Evolutionary conservation across 2,113 vertebrate species (phyloP), one percentile per base, ranked within the genome.

Genomic region (Hypomesus transpacificus): DNA sequence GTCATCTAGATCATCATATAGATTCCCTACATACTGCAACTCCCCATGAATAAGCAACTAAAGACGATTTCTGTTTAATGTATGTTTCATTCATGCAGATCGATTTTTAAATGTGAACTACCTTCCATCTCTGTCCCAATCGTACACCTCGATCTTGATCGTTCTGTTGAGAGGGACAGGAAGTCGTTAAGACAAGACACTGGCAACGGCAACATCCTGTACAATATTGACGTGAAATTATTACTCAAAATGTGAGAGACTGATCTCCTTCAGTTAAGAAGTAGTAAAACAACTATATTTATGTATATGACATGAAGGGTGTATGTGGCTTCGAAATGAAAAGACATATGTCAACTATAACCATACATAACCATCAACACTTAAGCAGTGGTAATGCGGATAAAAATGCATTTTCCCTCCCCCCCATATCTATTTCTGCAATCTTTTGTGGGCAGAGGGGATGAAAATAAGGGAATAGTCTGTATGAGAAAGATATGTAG

Each of bases 51-150:
- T 22, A 24, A 59, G 31, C 52, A 56, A 56, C 53, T 28, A 17
- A 66, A 28, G 11, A 18, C 14, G 31, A 52, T 17, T 8, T 8
- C 31, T 34, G 22, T 28, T 7, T n/a, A 66, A 68, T 4, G 54
- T 46, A 46, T 2, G 39, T 46, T 46, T 46, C 39, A 46, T 46
- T 46, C 39, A 46, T 46, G 39, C 39, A 11, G 39, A 11, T 46
- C 39, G 39, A 46, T 11, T 46, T 46, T 46, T 21, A 70, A 54
- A 53, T 4, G 75, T 18, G 20, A 73, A 65, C 89, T 94, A 97
- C 95, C 95, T 93, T 88, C 95, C 95, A 69, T 97, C 95, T 92
- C 95, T 92, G 85, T 97, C 95, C 95, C 95, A 97, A 80, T 97
- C 95, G 70, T 96, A 96, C 26, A 96, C 95, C 82, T 97, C 95